phyloP scores from a whole-genome alignment of 2,888 invertebrate genomes.

The Allophyes oxyacanthae region DNA sequence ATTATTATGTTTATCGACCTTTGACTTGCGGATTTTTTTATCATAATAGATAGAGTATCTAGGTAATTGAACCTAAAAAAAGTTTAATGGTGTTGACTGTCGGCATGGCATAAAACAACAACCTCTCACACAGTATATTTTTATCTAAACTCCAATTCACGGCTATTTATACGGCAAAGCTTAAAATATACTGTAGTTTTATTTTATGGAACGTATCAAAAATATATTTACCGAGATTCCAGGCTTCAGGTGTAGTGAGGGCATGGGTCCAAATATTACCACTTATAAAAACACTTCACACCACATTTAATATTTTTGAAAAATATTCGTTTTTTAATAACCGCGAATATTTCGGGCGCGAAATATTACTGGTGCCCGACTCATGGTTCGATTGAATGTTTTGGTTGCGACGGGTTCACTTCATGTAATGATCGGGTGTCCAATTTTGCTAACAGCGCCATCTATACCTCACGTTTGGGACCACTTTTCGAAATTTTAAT shows the following conservation, averaged over 20 bases:
- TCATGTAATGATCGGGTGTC: conserved; percentile 75
- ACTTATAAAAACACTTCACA: conserved; percentile 71
- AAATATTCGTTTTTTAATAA: conserved; percentile 59
- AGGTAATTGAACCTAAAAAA: background rate
- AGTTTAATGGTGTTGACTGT: conserved; percentile 14
- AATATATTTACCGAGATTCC: conserved; percentile 83
- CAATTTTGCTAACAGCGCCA: conserved; percentile 60
- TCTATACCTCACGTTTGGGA: conserved; percentile 47
- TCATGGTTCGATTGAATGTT: conserved; percentile 83
- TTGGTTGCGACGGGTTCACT: conserved; percentile 64
- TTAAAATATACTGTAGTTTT: conserved; percentile 63
- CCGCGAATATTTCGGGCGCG: conserved; percentile 76
- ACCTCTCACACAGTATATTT: conserved; percentile 40
- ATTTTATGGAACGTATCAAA: conserved; percentile 46
- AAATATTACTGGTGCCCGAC: conserved; percentile 75
- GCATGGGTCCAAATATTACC: conserved; percentile 75
- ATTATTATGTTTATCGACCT: too few relatives aligned
- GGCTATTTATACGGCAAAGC: conserved; percentile 71
- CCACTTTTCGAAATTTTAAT: conserved; percentile 3
- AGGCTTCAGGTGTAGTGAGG: conserved; percentile 85
- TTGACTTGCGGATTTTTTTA: conserved; percentile 1
- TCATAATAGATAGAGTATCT: too few relatives aligned
- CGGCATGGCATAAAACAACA: conserved; percentile 13
- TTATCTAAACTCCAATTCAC: conserved; percentile 54
- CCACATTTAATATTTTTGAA: conserved; percentile 66